Percentiles rank a stretch among this genome's conserved stretches.
Evolutionary conservation across 2,888 invertebrate species (phyloP).

Genomic region (Drosophila anomelani): DNA sequence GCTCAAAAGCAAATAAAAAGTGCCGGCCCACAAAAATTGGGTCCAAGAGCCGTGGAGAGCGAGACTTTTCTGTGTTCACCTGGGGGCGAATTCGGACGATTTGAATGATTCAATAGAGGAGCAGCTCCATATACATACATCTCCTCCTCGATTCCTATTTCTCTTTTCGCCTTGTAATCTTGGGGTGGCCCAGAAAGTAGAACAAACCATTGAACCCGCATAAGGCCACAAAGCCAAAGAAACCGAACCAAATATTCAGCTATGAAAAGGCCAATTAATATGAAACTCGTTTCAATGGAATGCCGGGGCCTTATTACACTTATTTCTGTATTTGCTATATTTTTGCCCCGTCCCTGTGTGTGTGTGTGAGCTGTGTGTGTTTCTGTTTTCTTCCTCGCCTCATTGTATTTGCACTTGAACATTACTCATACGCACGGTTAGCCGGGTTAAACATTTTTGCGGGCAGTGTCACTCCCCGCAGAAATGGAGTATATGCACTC

Average conservation of each 20-base stretch:
- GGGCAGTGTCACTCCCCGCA: conserved; percentile 20
- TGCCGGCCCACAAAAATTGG: conserved; percentile 65
- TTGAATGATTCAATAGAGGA: conserved; percentile 61
- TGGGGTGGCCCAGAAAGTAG: conserved; percentile 63
- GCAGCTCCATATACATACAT: conserved; percentile 26
- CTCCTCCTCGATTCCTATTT: conserved; percentile 14
- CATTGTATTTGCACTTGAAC: conserved; percentile 56
- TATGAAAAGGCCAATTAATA: conserved; percentile 78
- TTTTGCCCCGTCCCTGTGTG: conserved; percentile 1
- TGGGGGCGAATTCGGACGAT: conserved; percentile 45
- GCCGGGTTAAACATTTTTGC: conserved; percentile 56
- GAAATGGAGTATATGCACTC: background rate
- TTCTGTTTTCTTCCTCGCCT: conserved; percentile 38
- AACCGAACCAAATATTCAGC: conserved; percentile 59
- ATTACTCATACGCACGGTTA: conserved; percentile 76
- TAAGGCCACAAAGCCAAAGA: conserved; percentile 46
- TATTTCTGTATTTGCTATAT: conserved; percentile 19
- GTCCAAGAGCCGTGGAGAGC: conserved; percentile 62
- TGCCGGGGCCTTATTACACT: conserved; percentile 66
- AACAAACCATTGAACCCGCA: conserved; percentile 57
- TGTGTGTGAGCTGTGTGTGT: conserved; percentile 6
- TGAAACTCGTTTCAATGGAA: conserved; percentile 76
- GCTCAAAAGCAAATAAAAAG: conserved; percentile 72
- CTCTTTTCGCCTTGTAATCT: conserved; percentile 39
- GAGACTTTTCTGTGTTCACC: conserved; percentile 32